Evolutionary conservation across 2,797 vertebrate species (phyloP), one percentile per base, ranked within the genome.

Genomic region (Avahi laniger): DNA sequence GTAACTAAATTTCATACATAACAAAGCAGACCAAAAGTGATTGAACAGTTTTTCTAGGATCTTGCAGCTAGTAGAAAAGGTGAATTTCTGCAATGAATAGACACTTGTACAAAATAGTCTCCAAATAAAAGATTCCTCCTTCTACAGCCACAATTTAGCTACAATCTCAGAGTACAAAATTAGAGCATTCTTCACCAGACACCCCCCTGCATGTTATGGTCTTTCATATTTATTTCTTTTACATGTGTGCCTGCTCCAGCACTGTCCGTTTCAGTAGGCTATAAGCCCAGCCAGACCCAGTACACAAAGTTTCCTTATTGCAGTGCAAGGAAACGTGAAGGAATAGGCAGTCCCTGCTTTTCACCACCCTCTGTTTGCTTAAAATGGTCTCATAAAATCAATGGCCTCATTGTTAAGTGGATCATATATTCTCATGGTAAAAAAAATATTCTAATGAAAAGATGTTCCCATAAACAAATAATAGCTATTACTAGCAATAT

Each of bases 311-410:
- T 61, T 65, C 69, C 80, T 75, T 80, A 92, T 24, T 91, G 9
- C 10, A 95, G 43, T 38, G 0, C 33, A 83, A 87, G 46, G 13
- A 83, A 94, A 80, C 38, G 75, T 15, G 9, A 81, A 84, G 17
- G 13, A 69, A 61, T 3, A n/a, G 30, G 50, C 0, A 79, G 1
- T 1, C 7, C 35, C 46, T 57, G 30, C 7, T 75, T 41, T 69
- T 43, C 1, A 28, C 20, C 20, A 18, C 61, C 22, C 38, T 70
- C 33, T 46, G 22, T 57, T 70, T 92, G 52, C 13, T 83, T 54
- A 17, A 92, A 95, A 92, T 80, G 8, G 17, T 85, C 12, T 54
- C 52, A 94, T 57, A 88, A 91, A 96, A 10, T 28, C 35, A 63
- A 14, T 35, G 46, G 35, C 46, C 30, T 90, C 8, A 38, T 26